Evolutionary conservation across 1,140 invertebrate species (phyloP).

Genomic region (Hycleus phaleratus): DNA sequence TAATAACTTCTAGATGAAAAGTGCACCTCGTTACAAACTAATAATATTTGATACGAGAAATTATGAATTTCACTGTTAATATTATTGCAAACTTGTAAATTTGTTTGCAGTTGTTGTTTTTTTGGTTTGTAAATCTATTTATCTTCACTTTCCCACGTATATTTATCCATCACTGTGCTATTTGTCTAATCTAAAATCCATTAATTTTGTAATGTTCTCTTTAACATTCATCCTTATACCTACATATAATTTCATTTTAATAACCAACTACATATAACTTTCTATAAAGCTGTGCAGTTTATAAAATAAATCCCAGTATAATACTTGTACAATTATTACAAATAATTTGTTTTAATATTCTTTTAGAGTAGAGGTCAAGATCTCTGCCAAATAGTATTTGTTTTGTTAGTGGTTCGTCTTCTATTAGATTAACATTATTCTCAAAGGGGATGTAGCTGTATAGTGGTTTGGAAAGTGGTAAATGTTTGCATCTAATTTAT

Average conservation of each 20-base stretch:
- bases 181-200: conserved; percentile 19
- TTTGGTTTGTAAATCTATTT: background rate
- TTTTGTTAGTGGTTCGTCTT: too few relatives aligned
- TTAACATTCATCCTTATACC: conserved; percentile 17
- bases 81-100: too few relatives aligned
- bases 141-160: conserved; percentile 19
- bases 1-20: conserved; percentile 24
- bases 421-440: too few relatives aligned
- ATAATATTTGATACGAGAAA: conserved; percentile 11
- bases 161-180: too few relatives aligned
- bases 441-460: too few relatives aligned
- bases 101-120: too few relatives aligned
- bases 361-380: background rate
- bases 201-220: conserved; percentile 23
- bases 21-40: conserved; percentile 7
- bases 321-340: conserved; percentile 4
- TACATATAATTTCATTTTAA: conserved; percentile 22
- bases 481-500: too few relatives aligned
- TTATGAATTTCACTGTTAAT: too few relatives aligned
- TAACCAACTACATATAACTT: conserved; percentile 17
- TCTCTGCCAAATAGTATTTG: too few relatives aligned
- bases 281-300: conserved; percentile 15
- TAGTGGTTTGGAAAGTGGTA: too few relatives aligned
- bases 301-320: background rate
- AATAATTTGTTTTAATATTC: conserved; percentile 1